Percentiles rank a stretch among this genome's conserved stretches.
phyloP scores from a whole-genome alignment of 2,113 vertebrate genomes.

The Perccottus glenii region DNA sequence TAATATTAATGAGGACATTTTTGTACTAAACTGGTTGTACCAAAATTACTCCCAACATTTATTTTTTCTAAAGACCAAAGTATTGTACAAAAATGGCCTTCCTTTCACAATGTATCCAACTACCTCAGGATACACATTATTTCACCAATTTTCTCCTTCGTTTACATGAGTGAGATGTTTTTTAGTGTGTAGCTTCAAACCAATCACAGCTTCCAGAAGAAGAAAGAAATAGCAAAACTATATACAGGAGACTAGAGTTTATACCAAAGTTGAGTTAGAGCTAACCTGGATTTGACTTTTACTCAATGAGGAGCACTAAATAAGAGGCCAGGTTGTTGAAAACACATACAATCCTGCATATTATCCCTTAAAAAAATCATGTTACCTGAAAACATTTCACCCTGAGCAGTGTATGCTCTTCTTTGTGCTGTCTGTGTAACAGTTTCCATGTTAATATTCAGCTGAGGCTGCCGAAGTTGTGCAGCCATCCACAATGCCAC shows the following conservation, averaged over 20 bases:
- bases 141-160: no score
- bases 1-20: background rate
- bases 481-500: slow-evolving; percentile 91
- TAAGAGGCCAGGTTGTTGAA: background rate
- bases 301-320: background rate
- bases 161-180: no score
- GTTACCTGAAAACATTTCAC: slow-evolving; percentile 91
- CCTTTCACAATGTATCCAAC: no score
- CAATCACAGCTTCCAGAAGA: no score
- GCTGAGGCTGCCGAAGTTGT: slow-evolving; percentile 64
- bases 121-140: no score
- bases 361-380: background rate
- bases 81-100: no score
- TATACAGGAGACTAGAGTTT: no score
- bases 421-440: slow-evolving; percentile 77
- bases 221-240: no score
- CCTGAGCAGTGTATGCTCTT: slow-evolving; percentile 84
- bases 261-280: no score
- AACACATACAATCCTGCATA: background rate
- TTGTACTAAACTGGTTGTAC: background rate
- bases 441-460: slow-evolving; percentile 70
- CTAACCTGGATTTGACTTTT: no score
- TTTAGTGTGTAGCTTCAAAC: no score
- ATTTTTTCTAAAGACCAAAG: no score
- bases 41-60: background rate